Evolutionary conservation across 2,888 invertebrate genomes (phyloP).

Genomic region (Zelleria hepariella): DNA sequence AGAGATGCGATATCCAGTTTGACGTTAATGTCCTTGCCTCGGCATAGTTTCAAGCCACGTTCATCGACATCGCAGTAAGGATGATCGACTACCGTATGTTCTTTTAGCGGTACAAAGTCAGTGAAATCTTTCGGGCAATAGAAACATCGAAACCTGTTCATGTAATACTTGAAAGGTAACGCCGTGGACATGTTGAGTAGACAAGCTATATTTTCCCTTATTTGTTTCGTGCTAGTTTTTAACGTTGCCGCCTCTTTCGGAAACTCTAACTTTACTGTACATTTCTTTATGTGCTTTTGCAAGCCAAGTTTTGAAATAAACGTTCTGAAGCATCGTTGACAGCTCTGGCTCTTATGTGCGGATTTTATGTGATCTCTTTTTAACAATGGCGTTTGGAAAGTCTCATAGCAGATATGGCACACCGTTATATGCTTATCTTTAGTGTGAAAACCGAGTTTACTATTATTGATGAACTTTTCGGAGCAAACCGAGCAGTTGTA

Average conservation of each 20-base stretch:
- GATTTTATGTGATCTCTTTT: slow-evolving; percentile 1
- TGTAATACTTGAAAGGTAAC: slow-evolving; percentile 15
- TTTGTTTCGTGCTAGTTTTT: slow-evolving; percentile 1
- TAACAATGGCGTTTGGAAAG: neutral
- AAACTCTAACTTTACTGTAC: neutral
- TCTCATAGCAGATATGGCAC: slow-evolving; percentile 1
- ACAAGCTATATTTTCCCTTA: slow-evolving; percentile 12
- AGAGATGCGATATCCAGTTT: slow-evolving; percentile 49
- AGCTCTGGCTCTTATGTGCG: neutral
- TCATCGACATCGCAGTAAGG: slow-evolving; percentile 51
- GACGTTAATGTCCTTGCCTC: slow-evolving; percentile 50
- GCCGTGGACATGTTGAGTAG: slow-evolving; percentile 15
- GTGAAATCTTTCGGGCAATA: slow-evolving; percentile 12
- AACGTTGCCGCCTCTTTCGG: slow-evolving; percentile 3
- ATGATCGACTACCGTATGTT: slow-evolving; percentile 39
- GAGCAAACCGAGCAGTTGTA: neutral
- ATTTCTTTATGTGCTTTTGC: slow-evolving; percentile 1
- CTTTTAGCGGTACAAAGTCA: slow-evolving; percentile 31
- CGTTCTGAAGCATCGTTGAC: slow-evolving; percentile 1
- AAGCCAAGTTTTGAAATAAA: slow-evolving; percentile 6
- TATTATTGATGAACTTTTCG: neutral
- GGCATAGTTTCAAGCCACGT: slow-evolving; percentile 14
- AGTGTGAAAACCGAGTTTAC: slow-evolving; percentile 9
- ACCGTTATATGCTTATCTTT: slow-evolving; percentile 4
- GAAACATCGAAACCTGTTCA: slow-evolving; percentile 16